These are phyloP conservation scores for Drosophila kuntzei DNA, from an alignment of 2,888 invertebrate genomes.

Conservation along the genomic window DNA sequence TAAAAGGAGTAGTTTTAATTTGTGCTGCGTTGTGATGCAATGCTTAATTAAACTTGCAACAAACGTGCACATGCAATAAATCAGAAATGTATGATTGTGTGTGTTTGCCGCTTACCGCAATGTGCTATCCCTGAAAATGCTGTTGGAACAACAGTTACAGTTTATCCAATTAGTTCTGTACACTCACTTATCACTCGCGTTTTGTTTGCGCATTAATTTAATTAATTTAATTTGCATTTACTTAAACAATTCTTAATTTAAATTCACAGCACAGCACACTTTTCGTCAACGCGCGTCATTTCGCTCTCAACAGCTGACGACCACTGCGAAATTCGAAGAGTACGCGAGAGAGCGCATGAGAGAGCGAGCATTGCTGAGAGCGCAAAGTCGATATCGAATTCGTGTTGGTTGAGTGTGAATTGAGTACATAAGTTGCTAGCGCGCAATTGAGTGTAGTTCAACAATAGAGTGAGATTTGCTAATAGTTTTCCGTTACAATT, in stretches of 20 bases:
- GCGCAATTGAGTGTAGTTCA: neutral
- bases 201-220: neutral
- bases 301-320: slow-evolving; percentile 40
- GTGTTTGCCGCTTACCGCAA: slow-evolving; percentile 24
- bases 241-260: slow-evolving; percentile 8
- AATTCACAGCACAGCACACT: slow-evolving; percentile 50
- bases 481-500: slow-evolving; percentile 6
- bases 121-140: neutral
- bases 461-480: neutral
- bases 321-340: slow-evolving; percentile 53
- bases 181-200: neutral
- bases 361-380: slow-evolving; percentile 12
- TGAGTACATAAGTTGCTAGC: neutral
- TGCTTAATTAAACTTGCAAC: neutral
- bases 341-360: slow-evolving; percentile 11
- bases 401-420: neutral
- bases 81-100: neutral
- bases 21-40: neutral
- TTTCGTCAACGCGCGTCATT: slow-evolving; percentile 49
- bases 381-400: slow-evolving; percentile 5
- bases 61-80: no score
- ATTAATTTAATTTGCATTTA: slow-evolving; percentile 1
- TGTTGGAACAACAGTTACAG: rapidly evolving
- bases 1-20: neutral
- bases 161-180: neutral